Evolutionary conservation across 2,888 invertebrate species (phyloP), one percentile per base, ranked within the genome.

Genomic region (Osedax fenrisi): DNA sequence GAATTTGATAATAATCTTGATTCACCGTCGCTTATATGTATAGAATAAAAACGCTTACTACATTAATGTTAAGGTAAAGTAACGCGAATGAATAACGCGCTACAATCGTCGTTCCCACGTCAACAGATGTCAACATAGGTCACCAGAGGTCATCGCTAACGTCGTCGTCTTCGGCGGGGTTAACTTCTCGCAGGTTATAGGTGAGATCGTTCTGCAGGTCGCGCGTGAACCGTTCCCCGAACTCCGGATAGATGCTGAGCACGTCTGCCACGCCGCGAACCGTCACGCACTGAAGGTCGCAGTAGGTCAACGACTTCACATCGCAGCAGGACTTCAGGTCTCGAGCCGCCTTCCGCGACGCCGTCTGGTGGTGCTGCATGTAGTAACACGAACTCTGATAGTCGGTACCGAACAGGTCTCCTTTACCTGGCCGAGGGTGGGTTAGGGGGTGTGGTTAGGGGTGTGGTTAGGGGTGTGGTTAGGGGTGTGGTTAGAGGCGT

Each of bases 141-240:
- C n/a, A n/a, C n/a, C n/a, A n/a, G n/a, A n/a, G n/a, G n/a, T n/a
- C 41, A 5, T 41, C 41, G 41, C 41, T 41, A 41, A 41, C 41
- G 41, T 41, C 41, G 17, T 41, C 89, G 86, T 92, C 92, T 17
- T 90, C 91, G 82, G 92, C 92, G 82, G 92, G 92, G 82, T 92
- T 93, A 2, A 94, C 94, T 83, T 94, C 94, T 68, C 94, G 87
- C 72, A 95, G 87, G 85, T 95, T 95, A 85, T 92, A 94, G 0
- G 95, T 94, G 75, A 95, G 88, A 84, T 95, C 95, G 82, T 94
- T 94, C 81, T 92, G 91, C 80, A 95, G 93, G 83, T 95, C 95
- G 80, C 92, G 89, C 70, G 92, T 90, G 84, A 95, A 95, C 84
- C 93, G 91, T 81, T 92, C 92, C 81, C 93, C 93, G 84, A 93